phyloP scores from a whole-genome alignment of 2,888 invertebrate species.

The Drosophila engyochracea region DNA sequence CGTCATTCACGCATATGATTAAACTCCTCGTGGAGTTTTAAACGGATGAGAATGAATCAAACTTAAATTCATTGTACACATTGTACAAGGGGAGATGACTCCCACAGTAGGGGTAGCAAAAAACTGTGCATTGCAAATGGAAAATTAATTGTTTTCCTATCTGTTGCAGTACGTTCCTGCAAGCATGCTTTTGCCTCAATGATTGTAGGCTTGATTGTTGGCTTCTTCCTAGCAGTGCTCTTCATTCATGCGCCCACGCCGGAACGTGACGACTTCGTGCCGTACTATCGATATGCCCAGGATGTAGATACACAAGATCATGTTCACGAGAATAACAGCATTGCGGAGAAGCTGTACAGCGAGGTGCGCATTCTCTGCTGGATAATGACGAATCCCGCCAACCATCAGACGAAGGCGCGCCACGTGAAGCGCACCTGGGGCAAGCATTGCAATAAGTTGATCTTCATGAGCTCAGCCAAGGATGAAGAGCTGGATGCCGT shows the following conservation, averaged over 20 bases:
- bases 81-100: no score
- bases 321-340: background rate
- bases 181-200: background rate
- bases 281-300: background rate
- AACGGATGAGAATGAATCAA: no score
- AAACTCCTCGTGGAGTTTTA: no score
- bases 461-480: conserved; percentile 24
- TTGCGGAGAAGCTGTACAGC: background rate
- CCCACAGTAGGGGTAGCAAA: background rate
- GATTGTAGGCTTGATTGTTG: background rate
- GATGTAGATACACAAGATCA: background rate
- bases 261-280: background rate
- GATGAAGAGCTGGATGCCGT: conserved; percentile 24
- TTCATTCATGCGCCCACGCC: background rate
- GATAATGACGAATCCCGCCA: conserved; percentile 11
- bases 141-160: background rate
- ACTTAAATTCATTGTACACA: no score
- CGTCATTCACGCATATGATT: no score
- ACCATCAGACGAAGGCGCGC: conserved; percentile 8
- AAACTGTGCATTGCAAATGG: background rate
- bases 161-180: background rate
- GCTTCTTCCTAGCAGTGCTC: background rate
- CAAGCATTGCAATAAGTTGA: conserved; percentile 27
- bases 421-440: conserved; percentile 34
- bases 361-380: conserved; percentile 29